Conservation (phyloP, 2,113 vertebrate species). For the Coryphaenoides rupestris region DNA sequence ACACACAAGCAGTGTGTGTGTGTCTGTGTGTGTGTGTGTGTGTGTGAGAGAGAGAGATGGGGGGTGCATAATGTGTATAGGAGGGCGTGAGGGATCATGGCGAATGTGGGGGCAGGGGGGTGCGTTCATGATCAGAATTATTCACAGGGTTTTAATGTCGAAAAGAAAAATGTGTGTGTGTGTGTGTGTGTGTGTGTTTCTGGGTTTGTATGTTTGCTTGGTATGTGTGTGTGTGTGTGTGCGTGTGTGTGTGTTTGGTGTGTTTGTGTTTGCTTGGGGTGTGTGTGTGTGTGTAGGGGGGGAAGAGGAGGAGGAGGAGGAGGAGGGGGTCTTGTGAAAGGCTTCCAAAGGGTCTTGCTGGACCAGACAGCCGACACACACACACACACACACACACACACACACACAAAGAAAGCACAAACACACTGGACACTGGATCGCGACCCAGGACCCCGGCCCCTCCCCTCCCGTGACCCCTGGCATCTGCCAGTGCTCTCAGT, state of each 20-base stretch:
- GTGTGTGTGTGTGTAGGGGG: constrained; percentile 6
- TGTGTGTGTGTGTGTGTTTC: too few relatives aligned
- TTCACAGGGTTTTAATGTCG: constrained; percentile 52
- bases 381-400: constrained; percentile 30
- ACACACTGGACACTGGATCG: constrained; percentile 51
- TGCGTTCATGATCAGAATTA: constrained; percentile 42
- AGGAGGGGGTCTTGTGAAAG: constrained; percentile 18
- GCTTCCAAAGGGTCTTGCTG: constrained; percentile 8
- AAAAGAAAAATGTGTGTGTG: constrained; percentile 29
- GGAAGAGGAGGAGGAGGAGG: constrained; percentile 57
- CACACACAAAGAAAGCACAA: constrained; percentile 30
- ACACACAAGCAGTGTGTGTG: too few relatives aligned
- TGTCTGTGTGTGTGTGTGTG: constrained; percentile 10
- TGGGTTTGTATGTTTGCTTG: too few relatives aligned
- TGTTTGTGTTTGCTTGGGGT: too few relatives aligned
- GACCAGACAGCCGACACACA: constrained; percentile 24
- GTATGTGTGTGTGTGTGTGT: too few relatives aligned
- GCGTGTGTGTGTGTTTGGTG: too few relatives aligned
- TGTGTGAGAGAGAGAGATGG: constrained; percentile 34
- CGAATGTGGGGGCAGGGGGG: constrained; percentile 2
- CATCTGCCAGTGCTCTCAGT: constrained; percentile 62
- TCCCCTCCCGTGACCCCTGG: constrained; percentile 54
- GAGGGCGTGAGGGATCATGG: constrained; percentile 17
- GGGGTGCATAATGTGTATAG: too few relatives aligned
- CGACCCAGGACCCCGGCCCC: constrained; percentile 53